Evolutionary conservation across 2,113 vertebrate genomes (phyloP).

Genomic region (Grammomys dolichurus): DNA sequence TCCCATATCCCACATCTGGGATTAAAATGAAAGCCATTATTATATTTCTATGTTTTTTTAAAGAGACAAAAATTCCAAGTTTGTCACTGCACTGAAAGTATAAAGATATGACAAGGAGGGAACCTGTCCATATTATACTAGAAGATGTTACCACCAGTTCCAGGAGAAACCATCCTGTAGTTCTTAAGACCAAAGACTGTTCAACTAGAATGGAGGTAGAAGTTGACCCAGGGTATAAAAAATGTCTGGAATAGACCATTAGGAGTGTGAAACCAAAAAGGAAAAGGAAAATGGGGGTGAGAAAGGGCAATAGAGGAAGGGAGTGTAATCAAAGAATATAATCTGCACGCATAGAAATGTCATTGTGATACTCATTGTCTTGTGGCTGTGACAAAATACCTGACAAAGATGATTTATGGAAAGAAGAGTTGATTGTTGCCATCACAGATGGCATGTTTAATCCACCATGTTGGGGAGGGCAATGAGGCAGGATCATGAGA

Average conservation of each 20-base stretch:
- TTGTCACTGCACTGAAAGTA: too few relatives aligned
- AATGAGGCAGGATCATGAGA: neutral
- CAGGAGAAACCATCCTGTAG: neutral
- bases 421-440: too few relatives aligned
- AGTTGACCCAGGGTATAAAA: too few relatives aligned
- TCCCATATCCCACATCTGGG: too few relatives aligned
- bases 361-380: neutral
- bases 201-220: too few relatives aligned
- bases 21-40: too few relatives aligned
- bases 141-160: fast-evolving
- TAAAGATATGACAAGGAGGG: neutral
- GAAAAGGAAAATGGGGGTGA: too few relatives aligned
- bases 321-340: neutral
- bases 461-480: neutral
- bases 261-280: neutral
- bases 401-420: neutral
- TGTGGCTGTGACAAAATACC: neutral
- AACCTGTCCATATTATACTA: too few relatives aligned
- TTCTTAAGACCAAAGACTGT: neutral
- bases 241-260: neutral
- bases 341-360: neutral
- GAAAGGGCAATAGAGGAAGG: neutral
- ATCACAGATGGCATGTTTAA: neutral
- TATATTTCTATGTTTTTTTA: too few relatives aligned
- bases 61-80: too few relatives aligned